phyloP scores from a whole-genome alignment of 2,113 vertebrate species.

The Oryzias melastigma region DNA sequence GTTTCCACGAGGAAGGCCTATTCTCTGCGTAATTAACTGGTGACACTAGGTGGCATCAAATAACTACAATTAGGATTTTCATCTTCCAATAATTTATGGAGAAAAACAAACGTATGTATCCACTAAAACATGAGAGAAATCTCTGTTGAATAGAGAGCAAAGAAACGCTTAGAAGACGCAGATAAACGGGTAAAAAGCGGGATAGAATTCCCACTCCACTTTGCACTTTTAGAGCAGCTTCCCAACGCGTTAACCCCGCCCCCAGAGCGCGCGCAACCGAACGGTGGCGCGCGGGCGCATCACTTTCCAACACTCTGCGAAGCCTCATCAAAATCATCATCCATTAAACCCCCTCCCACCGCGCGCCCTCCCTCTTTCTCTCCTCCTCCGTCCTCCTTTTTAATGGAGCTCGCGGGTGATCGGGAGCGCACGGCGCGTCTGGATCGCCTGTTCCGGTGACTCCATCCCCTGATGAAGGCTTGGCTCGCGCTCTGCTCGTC shows the following conservation, averaged over 20 bases:
- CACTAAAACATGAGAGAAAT: too few species aligned
- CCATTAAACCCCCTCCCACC: slow-evolving; percentile 58
- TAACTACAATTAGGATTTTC: slow-evolving; percentile 28
- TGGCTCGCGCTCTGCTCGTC: slow-evolving; percentile 19
- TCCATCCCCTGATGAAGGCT: slow-evolving; percentile 35
- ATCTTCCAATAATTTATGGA: too few species aligned
- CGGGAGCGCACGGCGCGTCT: slow-evolving; percentile 54
- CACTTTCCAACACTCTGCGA: slow-evolving; percentile 79
- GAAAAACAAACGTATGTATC: too few species aligned
- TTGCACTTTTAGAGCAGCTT: slow-evolving; percentile 77
- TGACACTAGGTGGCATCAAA: slow-evolving; percentile 68
- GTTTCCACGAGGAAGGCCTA: not conserved
- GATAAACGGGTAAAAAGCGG: too few species aligned
- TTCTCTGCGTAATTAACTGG: slow-evolving; percentile 31
- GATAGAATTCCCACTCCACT: slow-evolving; percentile 5
- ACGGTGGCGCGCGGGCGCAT: slow-evolving; percentile 85
- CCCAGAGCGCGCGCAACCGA: slow-evolving; percentile 78
- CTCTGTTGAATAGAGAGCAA: too few species aligned
- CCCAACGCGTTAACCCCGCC: slow-evolving; percentile 80
- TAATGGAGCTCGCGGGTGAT: slow-evolving; percentile 70
- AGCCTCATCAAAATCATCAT: slow-evolving; percentile 72
- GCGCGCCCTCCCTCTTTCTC: slow-evolving; percentile 40
- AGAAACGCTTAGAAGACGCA: too few species aligned
- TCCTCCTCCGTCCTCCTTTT: slow-evolving; percentile 60
- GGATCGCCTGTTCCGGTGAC: slow-evolving; percentile 49